Evolutionary conservation across 2,113 vertebrate genomes (phyloP).

Genomic region (Tricholaema leucomelas): DNA sequence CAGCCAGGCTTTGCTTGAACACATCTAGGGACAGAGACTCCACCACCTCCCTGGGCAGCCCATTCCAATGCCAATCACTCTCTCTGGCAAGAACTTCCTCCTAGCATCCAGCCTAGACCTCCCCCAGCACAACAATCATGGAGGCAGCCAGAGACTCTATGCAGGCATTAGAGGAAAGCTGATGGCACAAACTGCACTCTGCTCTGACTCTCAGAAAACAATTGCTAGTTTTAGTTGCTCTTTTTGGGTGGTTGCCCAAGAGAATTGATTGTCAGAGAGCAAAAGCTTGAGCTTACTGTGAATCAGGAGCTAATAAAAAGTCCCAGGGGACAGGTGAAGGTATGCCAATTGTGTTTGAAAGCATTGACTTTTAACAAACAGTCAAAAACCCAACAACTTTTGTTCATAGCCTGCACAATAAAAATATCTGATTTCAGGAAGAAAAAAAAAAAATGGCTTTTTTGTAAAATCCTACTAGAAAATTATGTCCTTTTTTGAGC

Average conservation of each 20-base stretch:
- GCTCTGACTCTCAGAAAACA: neutral
- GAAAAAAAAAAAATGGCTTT: neutral
- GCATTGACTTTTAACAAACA: neutral
- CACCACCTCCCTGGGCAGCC: no score
- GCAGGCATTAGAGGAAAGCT: neutral
- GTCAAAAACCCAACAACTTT: neutral
- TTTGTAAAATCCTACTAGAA: neutral
- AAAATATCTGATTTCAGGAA: neutral
- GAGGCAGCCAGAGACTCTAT: neutral
- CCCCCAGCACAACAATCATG: no score
- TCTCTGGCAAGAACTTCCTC: no score
- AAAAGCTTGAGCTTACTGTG: constrained; percentile 28
- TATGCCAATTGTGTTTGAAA: neutral
- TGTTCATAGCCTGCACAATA: neutral
- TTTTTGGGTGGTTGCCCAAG: constrained; percentile 61
- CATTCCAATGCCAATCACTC: no score
- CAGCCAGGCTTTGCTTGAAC: no score
- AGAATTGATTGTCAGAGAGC: constrained; percentile 46
- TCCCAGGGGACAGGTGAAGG: constrained; percentile 17
- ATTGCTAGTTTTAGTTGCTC: constrained; percentile 25
- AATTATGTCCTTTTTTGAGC: neutral
- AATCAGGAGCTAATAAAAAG: constrained; percentile 42
- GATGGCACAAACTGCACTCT: neutral
- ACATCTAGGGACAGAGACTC: no score
- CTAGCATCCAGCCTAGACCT: no score